Conservation (phyloP, 2,113 vertebrate genomes). For the Ptyas mucosa region DNA sequence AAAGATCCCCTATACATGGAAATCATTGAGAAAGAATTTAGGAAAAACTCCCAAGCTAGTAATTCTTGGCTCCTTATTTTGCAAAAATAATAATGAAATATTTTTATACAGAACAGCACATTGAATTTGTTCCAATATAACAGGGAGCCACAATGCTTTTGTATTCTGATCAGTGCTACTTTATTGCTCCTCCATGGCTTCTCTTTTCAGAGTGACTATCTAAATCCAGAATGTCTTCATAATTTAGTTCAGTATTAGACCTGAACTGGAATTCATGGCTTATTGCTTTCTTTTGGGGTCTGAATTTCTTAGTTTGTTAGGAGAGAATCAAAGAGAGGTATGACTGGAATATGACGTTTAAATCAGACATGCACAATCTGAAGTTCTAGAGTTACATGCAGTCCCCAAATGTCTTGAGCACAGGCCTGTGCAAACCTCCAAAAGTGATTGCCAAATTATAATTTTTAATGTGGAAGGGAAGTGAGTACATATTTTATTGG, state of each 20-base stretch:
- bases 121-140: background rate
- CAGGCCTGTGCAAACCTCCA: background rate
- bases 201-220: background rate
- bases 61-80: background rate
- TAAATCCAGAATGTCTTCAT: background rate
- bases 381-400: background rate
- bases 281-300: background rate
- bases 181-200: background rate
- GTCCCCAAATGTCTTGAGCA: background rate
- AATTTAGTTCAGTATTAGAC: background rate
- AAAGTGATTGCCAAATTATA: background rate
- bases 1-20: background rate
- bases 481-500: background rate
- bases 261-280: background rate
- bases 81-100: background rate
- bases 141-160: background rate
- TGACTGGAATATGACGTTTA: background rate
- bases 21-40: background rate
- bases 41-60: background rate
- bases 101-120: background rate
- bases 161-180: background rate
- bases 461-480: background rate
- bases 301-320: background rate
- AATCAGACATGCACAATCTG: background rate
- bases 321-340: background rate